Percentiles rank a stretch among this genome's conserved stretches.
phyloP scores from a whole-genome alignment of 2,113 vertebrate genomes.

The Microcebus tavaratra region DNA sequence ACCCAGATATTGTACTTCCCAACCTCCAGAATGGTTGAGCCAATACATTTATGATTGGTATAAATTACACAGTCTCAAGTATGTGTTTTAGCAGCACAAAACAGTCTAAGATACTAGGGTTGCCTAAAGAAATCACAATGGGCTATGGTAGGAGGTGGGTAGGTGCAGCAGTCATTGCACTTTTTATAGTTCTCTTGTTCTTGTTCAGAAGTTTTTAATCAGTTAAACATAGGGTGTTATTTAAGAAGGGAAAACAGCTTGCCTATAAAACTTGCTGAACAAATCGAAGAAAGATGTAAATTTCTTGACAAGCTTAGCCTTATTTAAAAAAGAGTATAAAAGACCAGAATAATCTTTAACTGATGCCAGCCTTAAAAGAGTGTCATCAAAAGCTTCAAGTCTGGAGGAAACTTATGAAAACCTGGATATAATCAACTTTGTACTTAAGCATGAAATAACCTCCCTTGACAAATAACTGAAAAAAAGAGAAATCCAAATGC shows the following conservation, averaged over 20 bases:
- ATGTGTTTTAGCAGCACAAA: not conserved
- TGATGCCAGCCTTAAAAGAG: not conserved
- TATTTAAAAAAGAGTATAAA: not conserved
- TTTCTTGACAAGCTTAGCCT: slow-evolving; percentile 33
- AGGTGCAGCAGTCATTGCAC: not conserved
- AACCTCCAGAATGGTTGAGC: not conserved
- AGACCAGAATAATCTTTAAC: not conserved
- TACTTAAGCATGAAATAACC: not conserved
- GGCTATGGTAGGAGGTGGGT: not conserved
- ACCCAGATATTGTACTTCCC: not conserved
- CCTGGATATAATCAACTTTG: not conserved
- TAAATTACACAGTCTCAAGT: not conserved
- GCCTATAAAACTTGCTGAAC: slow-evolving; percentile 1
- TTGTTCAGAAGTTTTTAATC: slow-evolving; percentile 23
- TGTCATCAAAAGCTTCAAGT: not conserved
- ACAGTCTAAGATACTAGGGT: not conserved
- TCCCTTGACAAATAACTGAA: slow-evolving; percentile 7
- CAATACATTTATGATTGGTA: not conserved
- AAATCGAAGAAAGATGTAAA: slow-evolving; percentile 11
- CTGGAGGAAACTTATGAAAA: slow-evolving; percentile 16
- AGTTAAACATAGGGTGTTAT: not conserved
- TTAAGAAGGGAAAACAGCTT: slow-evolving; percentile 19
- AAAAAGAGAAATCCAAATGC: not conserved
- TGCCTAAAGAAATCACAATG: not conserved
- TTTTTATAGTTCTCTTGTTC: not conserved